Conservation (phyloP, 2,888 invertebrate species). For the Diaperis boleti region DNA sequence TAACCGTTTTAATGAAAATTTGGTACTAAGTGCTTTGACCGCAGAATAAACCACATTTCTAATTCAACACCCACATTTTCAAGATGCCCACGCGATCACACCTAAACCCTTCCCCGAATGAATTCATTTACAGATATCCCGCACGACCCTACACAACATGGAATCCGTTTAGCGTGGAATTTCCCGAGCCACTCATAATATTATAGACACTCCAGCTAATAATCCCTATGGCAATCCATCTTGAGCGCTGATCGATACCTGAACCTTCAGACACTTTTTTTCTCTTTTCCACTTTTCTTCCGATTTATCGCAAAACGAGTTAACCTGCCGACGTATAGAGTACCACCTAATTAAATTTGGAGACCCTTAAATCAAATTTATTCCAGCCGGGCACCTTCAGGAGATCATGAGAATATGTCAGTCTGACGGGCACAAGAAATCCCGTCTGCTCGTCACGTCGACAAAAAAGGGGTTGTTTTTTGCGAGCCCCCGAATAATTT, state of each 20-base stretch:
- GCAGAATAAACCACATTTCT: too few relatives aligned
- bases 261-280: background rate
- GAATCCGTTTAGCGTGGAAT: slow-evolving; percentile 14
- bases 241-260: background rate
- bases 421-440: background rate
- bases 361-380: slow-evolving; percentile 4
- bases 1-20: too few relatives aligned
- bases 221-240: slow-evolving; percentile 27
- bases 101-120: background rate
- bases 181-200: slow-evolving; percentile 19
- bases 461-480: background rate
- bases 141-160: slow-evolving; percentile 3
- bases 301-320: background rate
- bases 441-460: background rate
- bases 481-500: slow-evolving; percentile 4
- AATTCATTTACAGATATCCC: background rate
- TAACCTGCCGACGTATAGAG: background rate
- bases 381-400: background rate
- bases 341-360: background rate
- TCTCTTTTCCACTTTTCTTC: background rate
- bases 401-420: background rate
- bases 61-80: too few relatives aligned
- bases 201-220: slow-evolving; percentile 34
- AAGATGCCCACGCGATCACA: too few relatives aligned
- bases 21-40: too few relatives aligned